phyloP scores from a whole-genome alignment of 2,113 vertebrate species.

The Corapipo altera region DNA sequence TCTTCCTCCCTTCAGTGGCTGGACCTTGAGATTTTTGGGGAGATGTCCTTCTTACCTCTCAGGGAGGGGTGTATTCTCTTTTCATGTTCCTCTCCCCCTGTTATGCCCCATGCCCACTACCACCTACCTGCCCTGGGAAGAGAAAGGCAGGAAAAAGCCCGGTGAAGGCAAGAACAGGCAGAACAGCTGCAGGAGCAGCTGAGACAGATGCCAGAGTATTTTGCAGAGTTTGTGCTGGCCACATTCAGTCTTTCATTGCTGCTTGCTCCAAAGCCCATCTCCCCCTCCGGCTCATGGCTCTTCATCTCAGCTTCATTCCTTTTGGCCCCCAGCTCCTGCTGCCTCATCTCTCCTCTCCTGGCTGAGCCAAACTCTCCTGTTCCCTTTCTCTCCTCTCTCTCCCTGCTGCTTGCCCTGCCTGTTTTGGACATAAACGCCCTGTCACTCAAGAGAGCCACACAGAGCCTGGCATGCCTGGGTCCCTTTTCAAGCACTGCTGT shows the following conservation, averaged over 20 bases:
- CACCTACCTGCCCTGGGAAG: neutral
- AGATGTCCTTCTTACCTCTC: neutral
- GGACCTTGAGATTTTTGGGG: neutral
- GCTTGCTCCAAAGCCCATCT: neutral
- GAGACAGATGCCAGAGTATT: neutral
- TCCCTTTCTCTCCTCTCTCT: neutral
- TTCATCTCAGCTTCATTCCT: neutral
- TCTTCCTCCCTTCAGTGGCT: neutral
- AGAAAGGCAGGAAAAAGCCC: neutral
- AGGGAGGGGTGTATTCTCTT: neutral
- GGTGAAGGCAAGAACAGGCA: neutral
- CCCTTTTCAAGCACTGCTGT: neutral
- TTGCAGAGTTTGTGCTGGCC: neutral
- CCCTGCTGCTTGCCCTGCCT: neutral
- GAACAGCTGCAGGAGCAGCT: constrained; percentile 7
- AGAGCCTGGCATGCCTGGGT: neutral
- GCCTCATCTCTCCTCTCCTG: neutral
- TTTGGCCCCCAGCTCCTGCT: accelerated
- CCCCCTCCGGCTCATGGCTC: accelerated
- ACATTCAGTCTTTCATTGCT: neutral
- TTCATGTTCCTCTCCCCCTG: neutral
- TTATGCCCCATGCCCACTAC: neutral
- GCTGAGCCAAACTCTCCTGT: neutral
- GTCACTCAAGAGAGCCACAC: neutral
- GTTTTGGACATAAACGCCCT: neutral